A percentile compares a stretch with the other conserved stretches of the same genome.
Conservation (phyloP, 2,797 vertebrate species). For the Sebastes minor region DNA sequence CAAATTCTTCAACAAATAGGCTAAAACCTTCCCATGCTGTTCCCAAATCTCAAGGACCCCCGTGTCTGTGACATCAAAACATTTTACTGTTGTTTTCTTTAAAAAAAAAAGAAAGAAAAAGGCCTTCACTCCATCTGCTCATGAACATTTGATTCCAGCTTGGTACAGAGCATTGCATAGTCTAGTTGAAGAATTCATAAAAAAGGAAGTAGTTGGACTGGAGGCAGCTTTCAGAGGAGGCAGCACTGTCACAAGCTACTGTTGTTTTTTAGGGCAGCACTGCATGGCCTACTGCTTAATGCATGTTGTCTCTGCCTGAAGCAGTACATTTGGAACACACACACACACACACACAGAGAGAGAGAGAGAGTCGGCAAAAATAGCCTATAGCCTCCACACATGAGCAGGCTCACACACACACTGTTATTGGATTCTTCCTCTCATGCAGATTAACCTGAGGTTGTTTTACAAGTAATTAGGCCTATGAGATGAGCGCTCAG, state of each 20-base stretch:
- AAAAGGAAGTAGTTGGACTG: background rate
- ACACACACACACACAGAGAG: background rate
- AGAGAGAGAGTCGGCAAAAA: background rate
- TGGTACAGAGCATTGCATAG: conserved; percentile 17
- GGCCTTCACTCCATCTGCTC: background rate
- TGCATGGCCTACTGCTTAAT: conserved; percentile 1
- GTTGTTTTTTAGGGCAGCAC: conserved; percentile 1
- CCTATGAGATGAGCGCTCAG: background rate
- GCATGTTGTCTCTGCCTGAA: background rate
- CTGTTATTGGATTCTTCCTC: too few relatives aligned
- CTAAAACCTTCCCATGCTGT: background rate
- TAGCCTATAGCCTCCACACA: background rate
- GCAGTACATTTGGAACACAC: background rate
- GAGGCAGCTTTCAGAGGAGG: background rate
- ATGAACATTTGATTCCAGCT: conserved; percentile 7
- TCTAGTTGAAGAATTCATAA: conserved; percentile 39
- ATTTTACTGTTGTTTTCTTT: background rate
- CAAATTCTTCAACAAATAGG: background rate
- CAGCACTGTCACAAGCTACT: background rate
- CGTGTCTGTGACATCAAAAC: background rate
- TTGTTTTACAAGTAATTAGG: background rate
- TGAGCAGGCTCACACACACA: background rate
- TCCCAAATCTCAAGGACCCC: background rate
- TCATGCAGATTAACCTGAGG: background rate
- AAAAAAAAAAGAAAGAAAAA: background rate